A percentile compares a stretch with the other conserved stretches of the same genome.
These are phyloP conservation scores for Discoglossus pictus DNA, from an alignment of 2,797 vertebrate species.

Conservation along the genomic window DNA sequence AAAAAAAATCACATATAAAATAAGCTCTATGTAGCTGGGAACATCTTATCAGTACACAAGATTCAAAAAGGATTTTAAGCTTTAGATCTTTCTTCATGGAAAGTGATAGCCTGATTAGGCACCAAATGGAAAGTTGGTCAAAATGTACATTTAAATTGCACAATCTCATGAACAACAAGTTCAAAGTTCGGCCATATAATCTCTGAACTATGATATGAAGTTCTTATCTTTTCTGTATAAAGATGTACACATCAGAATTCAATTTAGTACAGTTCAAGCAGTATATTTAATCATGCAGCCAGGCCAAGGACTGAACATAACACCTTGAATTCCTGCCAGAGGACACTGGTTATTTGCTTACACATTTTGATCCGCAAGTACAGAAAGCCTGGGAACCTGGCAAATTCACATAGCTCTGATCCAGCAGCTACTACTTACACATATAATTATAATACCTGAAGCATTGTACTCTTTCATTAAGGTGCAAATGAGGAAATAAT, in stretches of 20 bases:
- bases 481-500: background rate
- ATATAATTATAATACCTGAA: conserved; percentile 38
- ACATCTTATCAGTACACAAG: conserved; percentile 15
- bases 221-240: conserved; percentile 35
- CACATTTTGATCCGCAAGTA: conserved; percentile 40
- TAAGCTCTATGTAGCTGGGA: background rate
- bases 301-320: conserved; percentile 45
- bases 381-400: conserved; percentile 43
- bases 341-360: conserved; percentile 36
- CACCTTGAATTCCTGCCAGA: conserved; percentile 36
- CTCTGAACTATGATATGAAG: conserved; percentile 19
- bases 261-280: conserved; percentile 33
- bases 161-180: conserved; percentile 22
- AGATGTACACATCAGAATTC: conserved; percentile 31
- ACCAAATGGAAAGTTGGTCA: conserved; percentile 14
- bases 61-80: conserved; percentile 27
- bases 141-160: conserved; percentile 23
- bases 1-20: conserved; percentile 1
- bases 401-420: conserved; percentile 33
- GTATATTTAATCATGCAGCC: conserved; percentile 37
- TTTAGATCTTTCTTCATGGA: conserved; percentile 22
- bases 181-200: conserved; percentile 25
- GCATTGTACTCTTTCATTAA: conserved; percentile 18
- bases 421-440: conserved; percentile 7
- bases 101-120: conserved; percentile 24